Evolutionary conservation across 2,888 invertebrate genomes (phyloP), one percentile per base, ranked within the genome.

Genomic region (Drymonia ruficornis): DNA sequence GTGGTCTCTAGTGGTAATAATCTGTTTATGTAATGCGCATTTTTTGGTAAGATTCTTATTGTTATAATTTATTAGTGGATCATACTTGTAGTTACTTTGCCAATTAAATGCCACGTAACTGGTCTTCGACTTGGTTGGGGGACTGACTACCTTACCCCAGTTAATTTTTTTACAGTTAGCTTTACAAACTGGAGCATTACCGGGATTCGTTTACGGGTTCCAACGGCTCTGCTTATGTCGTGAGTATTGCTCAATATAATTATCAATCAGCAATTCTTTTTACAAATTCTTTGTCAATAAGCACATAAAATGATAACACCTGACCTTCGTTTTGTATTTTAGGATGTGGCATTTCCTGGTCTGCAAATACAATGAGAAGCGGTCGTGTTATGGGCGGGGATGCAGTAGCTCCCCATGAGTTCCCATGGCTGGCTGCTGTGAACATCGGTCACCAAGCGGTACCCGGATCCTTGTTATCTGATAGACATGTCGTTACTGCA

Each of bases 401-500:
- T 69, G 80, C 76, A 50, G 81, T 89, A 16, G 78, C 82, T 40
- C 83, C 87, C 0, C 89, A 94, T 62, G 93, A 94, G 70, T 94
- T 93, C 77, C 94, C 94, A 0, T 94, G 94, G 94, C 79, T 94
- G 23, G 92, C 88, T 1, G 77, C 87, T 34, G 76, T 94, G 53
- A 76, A 91, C 18, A 83, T 82, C 50, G 86, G 85, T 2, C 49
- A 59, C 4, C 63, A 64, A 1, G 71, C 79, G 13, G 65, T 92
- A 19, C 86, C 89, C 40, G 94, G 93, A 7, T 87, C 93, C 18
- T 70, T 95, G 50, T 93, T 95, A 63, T 94, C 94, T 59, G 93
- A 94, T 73, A 88, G 87, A 70, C 94, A 94, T 67, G 81, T 95
- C 7, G 61, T 95, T 31, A 94, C 94, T 13, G 87, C 94, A 7